Evolutionary conservation across 2,888 invertebrate genomes (phyloP), one percentile per base, ranked within the genome.

Genomic region (Heliconius aoede): DNA sequence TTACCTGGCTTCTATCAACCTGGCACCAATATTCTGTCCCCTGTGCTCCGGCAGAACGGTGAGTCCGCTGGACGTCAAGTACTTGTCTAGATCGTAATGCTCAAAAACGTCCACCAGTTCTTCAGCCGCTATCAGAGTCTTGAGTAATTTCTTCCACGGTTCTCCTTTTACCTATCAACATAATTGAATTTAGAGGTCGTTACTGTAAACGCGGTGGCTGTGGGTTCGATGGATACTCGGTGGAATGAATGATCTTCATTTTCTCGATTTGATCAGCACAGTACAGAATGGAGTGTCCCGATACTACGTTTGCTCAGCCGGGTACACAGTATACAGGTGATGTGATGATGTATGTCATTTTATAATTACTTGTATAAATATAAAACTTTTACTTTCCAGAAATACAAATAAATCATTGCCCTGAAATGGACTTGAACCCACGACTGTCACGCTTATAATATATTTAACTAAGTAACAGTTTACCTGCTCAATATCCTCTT

Each of bases 11-110:
- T 83, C 89, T 67, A 94, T 88, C 5, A 95, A 80, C 77, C 88
- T 87, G 0, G 88, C 90, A 0, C 93, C 95, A 2, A 95, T 91
- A 76, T 94, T 94, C 85, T 94, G 92, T 0, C 95, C 94, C 11
- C 94, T 81, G 72, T 89, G 89, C 4, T 83, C 85, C 0, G 89
- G 89, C 24, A 87, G 73, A 0, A 95, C 95, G 0, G 92, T 91
- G 72, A 95, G 83, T 0, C 95, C 95, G 40, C 91, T 91, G 0
- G 91, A 91, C 0, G 91, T 87, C 80, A 95, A 62, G 80, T 88
- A 93, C 24, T 79, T 85, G 26, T 92, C 88, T 0, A 93, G 87
- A 0, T 85, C 85, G 82, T 89, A 95, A 4, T 85, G 81, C 1
- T 88, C 68, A 82, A 90, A 95, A 0, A 93, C 85, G 77, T 94